Base-by-base conservation (phyloP, 2,888 invertebrate genomes). In the Petrolisthes manimaculis region DNA sequence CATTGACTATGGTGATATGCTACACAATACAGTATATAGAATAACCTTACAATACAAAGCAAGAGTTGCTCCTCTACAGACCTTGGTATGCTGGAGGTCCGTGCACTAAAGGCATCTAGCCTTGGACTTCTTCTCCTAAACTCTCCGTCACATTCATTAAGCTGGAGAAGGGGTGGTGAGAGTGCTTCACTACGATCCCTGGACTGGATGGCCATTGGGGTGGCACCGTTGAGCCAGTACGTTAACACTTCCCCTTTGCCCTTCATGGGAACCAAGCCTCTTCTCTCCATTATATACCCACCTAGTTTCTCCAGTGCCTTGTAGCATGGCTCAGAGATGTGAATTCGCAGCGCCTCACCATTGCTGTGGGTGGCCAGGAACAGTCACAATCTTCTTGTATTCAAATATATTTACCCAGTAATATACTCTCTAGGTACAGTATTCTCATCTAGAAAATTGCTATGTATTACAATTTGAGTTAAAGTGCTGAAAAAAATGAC, bases 181-280 rank as follows among this genome's bases (percentile, higher is more conserved):
- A 84, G 5, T 5, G 61, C 53, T 24, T 90, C 88, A 0, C 53
- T 61, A 14, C 86, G 86, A 9, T 83, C 86, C 69, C 96, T 79
- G 2, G 89, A 53, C 83, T 86, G 86, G 9, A 90, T 88, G 61
- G 89, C 91, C 5, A 82, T 55, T 4, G 75, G 78, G 9, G 82
- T 88, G 24, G 89, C 95, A 0, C 95, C 95, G 0, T 95, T 93
- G 1, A 96, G 93, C 96, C 96, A 96, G 93, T 95, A 96, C 0
- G 96, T 96, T 6, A 88, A 80, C 53, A 96, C 96, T 90, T 95
- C 95, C 3, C 96, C 96, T 93, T 96, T 96, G 0, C 96, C 96
- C 95, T 97, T 96, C 81, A 96, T 95, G 91, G 95, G 95, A 53
- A 95, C 94, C 14, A 96, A 93, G 0, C 96, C 96, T 71, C 96